Percentiles rank a stretch among this genome's conserved stretches.
These are phyloP conservation scores for Epinotia ramella DNA, from an alignment of 2,888 invertebrate species.

Conservation along the genomic window DNA sequence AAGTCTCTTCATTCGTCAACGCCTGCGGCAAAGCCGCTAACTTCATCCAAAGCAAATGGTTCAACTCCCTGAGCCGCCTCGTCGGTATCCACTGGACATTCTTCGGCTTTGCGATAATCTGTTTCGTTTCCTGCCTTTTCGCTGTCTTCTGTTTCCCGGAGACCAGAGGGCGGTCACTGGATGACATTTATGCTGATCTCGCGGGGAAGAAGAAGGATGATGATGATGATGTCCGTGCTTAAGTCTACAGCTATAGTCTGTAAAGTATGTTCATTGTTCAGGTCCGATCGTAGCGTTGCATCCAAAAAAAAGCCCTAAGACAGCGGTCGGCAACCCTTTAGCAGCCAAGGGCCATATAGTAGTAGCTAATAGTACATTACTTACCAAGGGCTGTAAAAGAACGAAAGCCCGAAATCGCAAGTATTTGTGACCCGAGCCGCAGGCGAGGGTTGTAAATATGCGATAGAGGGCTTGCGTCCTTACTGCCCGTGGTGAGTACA, in stretches of 20 bases:
- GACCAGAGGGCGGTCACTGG: conserved; percentile 72
- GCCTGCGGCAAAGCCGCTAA: conserved; percentile 78
- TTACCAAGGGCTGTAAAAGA: no score
- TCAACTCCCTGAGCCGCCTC: conserved; percentile 68
- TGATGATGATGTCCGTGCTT: not conserved
- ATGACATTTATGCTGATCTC: conserved; percentile 74
- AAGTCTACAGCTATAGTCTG: not conserved
- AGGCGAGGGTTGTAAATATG: no score
- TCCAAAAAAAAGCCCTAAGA: not conserved
- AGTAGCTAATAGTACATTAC: no score
- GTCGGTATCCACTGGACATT: conserved; percentile 80
- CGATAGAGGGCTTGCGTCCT: no score
- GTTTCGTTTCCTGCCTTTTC: conserved; percentile 71
- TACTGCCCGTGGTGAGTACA: no score
- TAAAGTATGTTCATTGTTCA: not conserved
- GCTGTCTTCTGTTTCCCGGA: conserved; percentile 73
- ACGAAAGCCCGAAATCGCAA: no score
- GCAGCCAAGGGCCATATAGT: no score
- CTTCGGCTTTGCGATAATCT: conserved; percentile 71
- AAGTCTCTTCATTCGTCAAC: conserved; percentile 77
- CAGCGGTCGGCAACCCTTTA: no score
- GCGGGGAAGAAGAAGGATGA: conserved; percentile 59
- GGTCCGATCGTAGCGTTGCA: not conserved
- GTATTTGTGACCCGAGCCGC: no score
- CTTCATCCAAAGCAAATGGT: conserved; percentile 80